phyloP scores from a whole-genome alignment of 2,797 vertebrate species.

The Valencia hispanica region DNA sequence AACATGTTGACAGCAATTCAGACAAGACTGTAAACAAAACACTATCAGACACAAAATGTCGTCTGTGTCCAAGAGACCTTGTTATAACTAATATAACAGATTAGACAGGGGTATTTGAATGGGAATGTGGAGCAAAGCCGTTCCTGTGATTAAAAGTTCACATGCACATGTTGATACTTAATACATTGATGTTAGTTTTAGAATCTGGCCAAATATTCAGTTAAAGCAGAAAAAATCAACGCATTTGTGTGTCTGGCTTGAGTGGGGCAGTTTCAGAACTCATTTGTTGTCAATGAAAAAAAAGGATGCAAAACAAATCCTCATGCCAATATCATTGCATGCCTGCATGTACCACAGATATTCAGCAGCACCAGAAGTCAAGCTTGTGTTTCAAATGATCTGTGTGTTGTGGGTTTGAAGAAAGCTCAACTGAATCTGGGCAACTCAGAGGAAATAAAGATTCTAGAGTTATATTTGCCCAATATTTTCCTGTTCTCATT shows the following conservation, averaged over 20 bases:
- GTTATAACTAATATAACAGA: not conserved
- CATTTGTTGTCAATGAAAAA: conserved; percentile 34
- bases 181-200: not conserved
- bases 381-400: conserved; percentile 4
- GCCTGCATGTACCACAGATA: conserved; percentile 25
- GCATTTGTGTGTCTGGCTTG: not conserved
- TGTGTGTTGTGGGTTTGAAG: conserved; percentile 5
- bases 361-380: conserved; percentile 25
- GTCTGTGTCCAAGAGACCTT: not conserved
- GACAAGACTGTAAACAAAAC: not conserved
- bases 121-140: not conserved
- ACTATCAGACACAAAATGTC: not conserved
- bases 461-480: conserved; percentile 47
- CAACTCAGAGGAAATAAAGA: conserved; percentile 18
- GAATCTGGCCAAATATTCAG: not conserved
- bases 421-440: conserved; percentile 2
- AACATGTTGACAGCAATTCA: not conserved
- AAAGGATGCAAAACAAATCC: conserved; percentile 37
- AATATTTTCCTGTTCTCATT: conserved; percentile 64
- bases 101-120: not conserved
- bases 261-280: conserved; percentile 5
- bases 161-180: not conserved
- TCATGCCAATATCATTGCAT: conserved; percentile 28
- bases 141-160: not conserved
- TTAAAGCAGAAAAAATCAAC: conserved; percentile 21